Evolutionary conservation across 1,140 invertebrate genomes (phyloP).

Genomic region (Vanessa atalanta): DNA sequence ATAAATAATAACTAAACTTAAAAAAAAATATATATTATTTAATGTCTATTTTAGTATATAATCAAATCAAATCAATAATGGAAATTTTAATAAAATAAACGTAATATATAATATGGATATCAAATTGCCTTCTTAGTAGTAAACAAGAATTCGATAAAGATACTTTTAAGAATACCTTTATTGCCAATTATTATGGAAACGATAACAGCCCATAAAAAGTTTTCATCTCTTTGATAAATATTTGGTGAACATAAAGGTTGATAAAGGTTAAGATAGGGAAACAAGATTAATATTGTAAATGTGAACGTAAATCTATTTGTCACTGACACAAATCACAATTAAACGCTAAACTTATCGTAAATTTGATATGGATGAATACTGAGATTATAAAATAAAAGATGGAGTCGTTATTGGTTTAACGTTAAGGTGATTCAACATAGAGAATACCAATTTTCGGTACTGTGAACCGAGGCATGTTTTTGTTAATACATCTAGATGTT

Average conservation of each 20-base stretch:
- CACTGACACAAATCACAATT: not conserved
- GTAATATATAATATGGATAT: not conserved
- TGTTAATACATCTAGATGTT: too few species aligned
- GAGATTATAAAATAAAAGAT: too few species aligned
- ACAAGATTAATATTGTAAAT: not conserved
- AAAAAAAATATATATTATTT: too few species aligned
- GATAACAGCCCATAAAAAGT: constrained; percentile 6
- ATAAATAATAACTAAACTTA: too few species aligned
- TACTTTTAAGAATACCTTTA: constrained; percentile 7
- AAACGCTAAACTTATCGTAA: too few species aligned
- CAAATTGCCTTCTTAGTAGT: not conserved
- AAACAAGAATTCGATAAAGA: constrained; percentile 17
- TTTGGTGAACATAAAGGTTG: not conserved
- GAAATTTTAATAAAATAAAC: not conserved
- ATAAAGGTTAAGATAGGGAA: not conserved
- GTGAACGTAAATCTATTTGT: too few species aligned
- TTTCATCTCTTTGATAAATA: constrained; percentile 1
- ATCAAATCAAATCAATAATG: too few species aligned
- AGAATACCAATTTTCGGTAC: too few species aligned
- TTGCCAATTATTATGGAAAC: constrained; percentile 19
- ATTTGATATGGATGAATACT: too few species aligned
- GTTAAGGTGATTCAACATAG: too few species aligned
- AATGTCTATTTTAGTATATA: not conserved
- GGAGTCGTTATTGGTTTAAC: too few species aligned
- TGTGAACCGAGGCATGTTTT: too few species aligned